These are phyloP conservation scores for Pristis pectinata DNA, from an alignment of 2,797 vertebrate genomes.

Conservation along the genomic window DNA sequence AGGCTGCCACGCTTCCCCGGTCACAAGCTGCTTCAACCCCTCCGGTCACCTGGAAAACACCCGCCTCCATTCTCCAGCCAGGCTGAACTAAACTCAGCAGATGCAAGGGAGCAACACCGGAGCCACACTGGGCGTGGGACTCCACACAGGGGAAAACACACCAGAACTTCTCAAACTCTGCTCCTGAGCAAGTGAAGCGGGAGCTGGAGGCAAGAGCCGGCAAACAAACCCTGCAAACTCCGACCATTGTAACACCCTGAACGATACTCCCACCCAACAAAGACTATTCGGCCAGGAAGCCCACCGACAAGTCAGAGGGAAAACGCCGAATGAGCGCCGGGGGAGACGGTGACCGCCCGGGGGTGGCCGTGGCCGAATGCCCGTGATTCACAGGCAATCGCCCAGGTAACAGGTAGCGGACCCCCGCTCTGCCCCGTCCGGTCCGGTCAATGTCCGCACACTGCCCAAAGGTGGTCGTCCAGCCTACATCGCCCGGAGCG, in stretches of 20 bases:
- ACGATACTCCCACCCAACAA: background rate
- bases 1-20: background rate
- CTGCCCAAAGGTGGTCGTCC: no score
- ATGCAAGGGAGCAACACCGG: background rate
- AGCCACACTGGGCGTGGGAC: background rate
- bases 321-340: background rate
- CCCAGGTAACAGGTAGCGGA: no score
- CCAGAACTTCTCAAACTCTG: background rate
- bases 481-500: no score
- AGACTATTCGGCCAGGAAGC: background rate
- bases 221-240: background rate
- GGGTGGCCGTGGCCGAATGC: background rate
- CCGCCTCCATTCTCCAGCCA: background rate
- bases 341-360: background rate
- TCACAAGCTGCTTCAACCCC: no score
- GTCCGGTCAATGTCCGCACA: no score
- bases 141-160: no score
- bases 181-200: background rate
- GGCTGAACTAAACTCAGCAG: background rate
- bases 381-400: background rate
- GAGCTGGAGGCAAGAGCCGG: background rate
- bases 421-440: no score
- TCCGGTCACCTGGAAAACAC: background rate
- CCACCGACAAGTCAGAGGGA: background rate
- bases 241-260: background rate